These are phyloP conservation scores for Oryzias dopingdopingensis DNA, from an alignment of 2,797 vertebrate species.

Conservation along the genomic window DNA sequence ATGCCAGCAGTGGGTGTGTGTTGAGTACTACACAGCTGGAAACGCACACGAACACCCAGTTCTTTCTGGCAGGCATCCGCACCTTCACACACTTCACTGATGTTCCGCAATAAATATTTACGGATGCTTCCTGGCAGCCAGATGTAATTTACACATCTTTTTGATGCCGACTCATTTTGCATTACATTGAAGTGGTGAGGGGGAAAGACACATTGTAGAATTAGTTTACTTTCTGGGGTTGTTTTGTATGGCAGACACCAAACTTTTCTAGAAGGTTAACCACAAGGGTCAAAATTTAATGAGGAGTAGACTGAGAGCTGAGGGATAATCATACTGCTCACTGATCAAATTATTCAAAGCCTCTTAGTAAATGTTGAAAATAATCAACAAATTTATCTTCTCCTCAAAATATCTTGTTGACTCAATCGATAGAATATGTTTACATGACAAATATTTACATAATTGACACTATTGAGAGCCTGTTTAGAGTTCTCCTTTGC, in stretches of 20 bases:
- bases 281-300: constrained; percentile 41
- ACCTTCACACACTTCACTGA: constrained; percentile 72
- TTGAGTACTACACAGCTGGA: constrained; percentile 58
- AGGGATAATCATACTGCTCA: constrained; percentile 33
- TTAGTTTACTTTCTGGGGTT: constrained; percentile 34
- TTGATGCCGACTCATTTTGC: constrained; percentile 67
- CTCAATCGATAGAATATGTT: constrained; percentile 42
- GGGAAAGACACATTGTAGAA: constrained; percentile 43
- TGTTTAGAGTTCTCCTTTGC: constrained; percentile 2
- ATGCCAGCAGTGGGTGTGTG: constrained; percentile 34
- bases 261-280: constrained; percentile 40
- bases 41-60: constrained; percentile 46
- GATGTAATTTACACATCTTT: constrained; percentile 74
- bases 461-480: constrained; percentile 14
- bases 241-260: constrained; percentile 17
- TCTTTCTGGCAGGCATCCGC: constrained; percentile 62
- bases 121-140: constrained; percentile 67
- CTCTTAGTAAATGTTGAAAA: constrained; percentile 35
- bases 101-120: constrained; percentile 77
- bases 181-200: constrained; percentile 65
- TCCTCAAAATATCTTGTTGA: constrained; percentile 45
- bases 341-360: constrained; percentile 34
- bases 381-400: constrained; percentile 42
- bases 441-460: constrained; percentile 41
- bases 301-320: constrained; percentile 25